Base-by-base conservation (phyloP, 2,888 invertebrate genomes). In the Amiota minor region DNA sequence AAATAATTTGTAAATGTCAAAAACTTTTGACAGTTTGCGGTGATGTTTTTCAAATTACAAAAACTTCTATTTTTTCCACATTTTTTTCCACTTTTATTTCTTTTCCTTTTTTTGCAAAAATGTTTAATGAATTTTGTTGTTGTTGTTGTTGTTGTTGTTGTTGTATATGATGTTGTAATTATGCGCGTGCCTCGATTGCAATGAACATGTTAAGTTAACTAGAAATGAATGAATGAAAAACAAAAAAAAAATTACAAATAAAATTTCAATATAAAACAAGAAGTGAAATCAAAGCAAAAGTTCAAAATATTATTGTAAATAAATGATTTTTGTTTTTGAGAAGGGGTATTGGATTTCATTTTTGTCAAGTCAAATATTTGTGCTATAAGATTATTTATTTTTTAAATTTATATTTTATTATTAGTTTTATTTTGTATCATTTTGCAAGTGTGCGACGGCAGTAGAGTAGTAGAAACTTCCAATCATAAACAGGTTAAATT, bases 1-100 rank as follows among this genome's bases (percentile, higher is more conserved):
- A 88, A 88, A 88, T 87, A 88, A 88, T 88, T 88, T 88, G 88
- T 88, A 88, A 88, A 88, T 88, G 88, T 88, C 88, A 88, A 83
- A 82, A 87, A 84, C 88, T 88, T 88, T 88, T 88, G 88, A 88
- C 88, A 88, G 88, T 88, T 87, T 85, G 87, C 80, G 88, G 87
- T 88, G 88, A 88, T 88, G 87, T 87, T 87, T 88, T 87, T 86
- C 87, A 88, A 88, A 88, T 88, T 88, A 86, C 84, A 85, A 81
- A 50, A 49, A 14, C 8, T 35, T 35, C 20, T 18, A 23, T 67
- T 49, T n/a, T 10, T 10, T 2, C 4, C 56, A 20, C 16, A 1
- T 11, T 14, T 6, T 59, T 59, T 35, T 35, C 35, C 2, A 6
- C 35, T 62, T 62, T 62, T 45, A 23, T 62, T 62, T 35, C 1